phyloP scores from a whole-genome alignment of 2,888 invertebrate genomes.

The Platycheirus rosarum region DNA sequence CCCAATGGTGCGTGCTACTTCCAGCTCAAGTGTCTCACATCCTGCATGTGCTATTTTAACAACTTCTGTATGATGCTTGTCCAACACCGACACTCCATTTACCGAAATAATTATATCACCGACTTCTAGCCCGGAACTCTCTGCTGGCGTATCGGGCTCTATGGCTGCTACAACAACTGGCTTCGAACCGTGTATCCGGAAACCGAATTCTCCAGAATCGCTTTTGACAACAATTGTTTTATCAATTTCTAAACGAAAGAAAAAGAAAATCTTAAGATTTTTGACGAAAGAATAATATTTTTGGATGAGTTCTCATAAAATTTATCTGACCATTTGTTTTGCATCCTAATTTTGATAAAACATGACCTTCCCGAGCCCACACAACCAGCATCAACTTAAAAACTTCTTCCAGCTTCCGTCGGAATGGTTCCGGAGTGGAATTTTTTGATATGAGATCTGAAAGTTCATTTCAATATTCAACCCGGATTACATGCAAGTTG shows the following conservation, averaged over 20 bases:
- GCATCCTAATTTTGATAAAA: constrained; percentile 86
- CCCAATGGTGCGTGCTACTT: constrained; percentile 94
- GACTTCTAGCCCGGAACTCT: constrained; percentile 94
- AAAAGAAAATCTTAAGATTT: background rate
- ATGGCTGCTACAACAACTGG: constrained; percentile 98
- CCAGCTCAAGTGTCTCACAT: constrained; percentile 92
- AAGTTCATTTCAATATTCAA: constrained; percentile 46
- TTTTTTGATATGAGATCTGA: constrained; percentile 80
- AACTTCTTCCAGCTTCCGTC: constrained; percentile 89
- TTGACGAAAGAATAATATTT: no score
- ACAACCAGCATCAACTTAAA: constrained; percentile 91
- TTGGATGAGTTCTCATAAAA: background rate
- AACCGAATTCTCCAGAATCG: constrained; percentile 95
- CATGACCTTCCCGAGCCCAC: constrained; percentile 91
- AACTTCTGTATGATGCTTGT: constrained; percentile 96
- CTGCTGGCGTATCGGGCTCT: constrained; percentile 96
- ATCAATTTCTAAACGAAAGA: constrained; percentile 88
- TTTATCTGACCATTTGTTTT: constrained; percentile 84
- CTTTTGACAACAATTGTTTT: constrained; percentile 92
- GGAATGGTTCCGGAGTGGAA: constrained; percentile 83
- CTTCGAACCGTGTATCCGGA: constrained; percentile 96
- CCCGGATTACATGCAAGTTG: background rate
- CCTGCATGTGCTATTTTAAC: constrained; percentile 95
- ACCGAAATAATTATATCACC: constrained; percentile 97
- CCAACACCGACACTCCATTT: constrained; percentile 94